These are phyloP conservation scores for Cyprinus carpio DNA, from an alignment of 2,113 vertebrate species.

Conservation along the genomic window DNA sequence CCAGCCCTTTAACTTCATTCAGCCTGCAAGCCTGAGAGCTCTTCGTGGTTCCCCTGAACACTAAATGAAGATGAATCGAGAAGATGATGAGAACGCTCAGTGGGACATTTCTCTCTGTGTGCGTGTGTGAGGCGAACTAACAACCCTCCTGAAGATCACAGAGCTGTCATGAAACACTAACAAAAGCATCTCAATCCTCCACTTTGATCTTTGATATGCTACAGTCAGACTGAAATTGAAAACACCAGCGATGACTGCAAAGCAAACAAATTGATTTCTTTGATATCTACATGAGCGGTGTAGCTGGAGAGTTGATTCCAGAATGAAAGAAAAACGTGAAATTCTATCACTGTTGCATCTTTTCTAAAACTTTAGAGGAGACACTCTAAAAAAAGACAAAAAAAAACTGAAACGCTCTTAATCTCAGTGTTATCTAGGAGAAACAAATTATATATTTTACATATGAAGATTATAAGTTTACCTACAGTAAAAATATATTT, in stretches of 20 bases:
- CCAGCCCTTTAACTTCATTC: conserved; percentile 1
- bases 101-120: background rate
- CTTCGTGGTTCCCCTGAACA: background rate
- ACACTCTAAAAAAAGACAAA: too few species aligned
- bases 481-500: background rate
- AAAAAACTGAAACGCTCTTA: too few species aligned
- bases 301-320: background rate
- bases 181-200: background rate
- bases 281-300: background rate
- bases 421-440: background rate
- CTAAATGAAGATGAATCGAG: conserved; percentile 28
- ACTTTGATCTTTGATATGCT: conserved; percentile 14
- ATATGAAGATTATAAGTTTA: background rate
- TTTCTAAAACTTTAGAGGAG: background rate
- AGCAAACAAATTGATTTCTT: conserved; percentile 21
- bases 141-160: conserved; percentile 10
- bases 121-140: background rate
- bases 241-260: background rate
- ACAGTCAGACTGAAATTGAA: conserved; percentile 8
- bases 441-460: background rate
- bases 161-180: background rate
- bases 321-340: background rate
- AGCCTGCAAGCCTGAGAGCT: conserved; percentile 28
- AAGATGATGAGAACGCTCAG: background rate
- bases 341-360: background rate